These are phyloP conservation scores for Odontothrips loti DNA, from an alignment of 2,888 invertebrate species.

Conservation along the genomic window DNA sequence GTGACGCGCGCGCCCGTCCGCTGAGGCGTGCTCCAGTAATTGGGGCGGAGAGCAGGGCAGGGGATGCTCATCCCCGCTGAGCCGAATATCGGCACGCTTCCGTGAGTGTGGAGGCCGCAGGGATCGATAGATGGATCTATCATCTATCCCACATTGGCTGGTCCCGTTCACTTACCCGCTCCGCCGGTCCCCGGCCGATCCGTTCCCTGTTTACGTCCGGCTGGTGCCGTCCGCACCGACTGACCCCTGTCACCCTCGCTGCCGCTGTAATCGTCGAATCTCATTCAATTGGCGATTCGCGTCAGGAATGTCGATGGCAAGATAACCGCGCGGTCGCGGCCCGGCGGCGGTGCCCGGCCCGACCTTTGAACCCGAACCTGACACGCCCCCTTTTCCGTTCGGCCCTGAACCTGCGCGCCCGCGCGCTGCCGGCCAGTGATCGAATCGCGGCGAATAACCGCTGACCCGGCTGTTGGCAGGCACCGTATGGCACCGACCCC, in stretches of 20 bases:
- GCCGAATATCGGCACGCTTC: too few species aligned
- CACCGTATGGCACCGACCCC: not conserved
- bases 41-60: not conserved
- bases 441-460: not conserved
- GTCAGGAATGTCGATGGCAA: conserved; percentile 6
- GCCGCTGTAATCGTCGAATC: not conserved
- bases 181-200: too few species aligned
- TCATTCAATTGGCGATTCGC: conserved; percentile 14
- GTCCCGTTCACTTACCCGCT: too few species aligned
- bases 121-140: too few species aligned
- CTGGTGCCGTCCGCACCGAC: too few species aligned
- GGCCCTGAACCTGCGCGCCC: not conserved
- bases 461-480: too few species aligned
- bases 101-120: too few species aligned
- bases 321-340: not conserved
- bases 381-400: not conserved
- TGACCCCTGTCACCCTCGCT: conserved; percentile 17
- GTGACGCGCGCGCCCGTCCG: not conserved
- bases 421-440: not conserved
- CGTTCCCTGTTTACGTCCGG: too few species aligned
- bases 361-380: not conserved
- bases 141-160: too few species aligned
- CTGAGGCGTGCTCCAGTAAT: not conserved
- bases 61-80: not conserved
- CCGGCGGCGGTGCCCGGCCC: too few species aligned